Conservation (phyloP, 2,888 invertebrate species). For the Monoplex corrugatus region DNA sequence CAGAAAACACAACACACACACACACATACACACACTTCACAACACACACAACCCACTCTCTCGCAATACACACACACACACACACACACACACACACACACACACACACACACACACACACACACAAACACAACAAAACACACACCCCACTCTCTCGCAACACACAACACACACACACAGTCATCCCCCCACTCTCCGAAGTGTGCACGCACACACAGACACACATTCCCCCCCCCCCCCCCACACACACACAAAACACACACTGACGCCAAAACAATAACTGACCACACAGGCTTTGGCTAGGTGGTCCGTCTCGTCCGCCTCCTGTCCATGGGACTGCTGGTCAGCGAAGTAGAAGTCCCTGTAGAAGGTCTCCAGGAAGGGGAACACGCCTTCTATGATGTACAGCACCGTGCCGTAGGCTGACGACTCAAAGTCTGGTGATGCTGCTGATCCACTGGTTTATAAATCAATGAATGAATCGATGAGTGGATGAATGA, state of each 20-base stretch:
- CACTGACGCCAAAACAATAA: not conserved
- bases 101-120: not conserved
- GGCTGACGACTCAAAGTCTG: constrained; percentile 76
- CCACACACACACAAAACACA: not conserved
- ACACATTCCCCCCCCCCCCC: not conserved
- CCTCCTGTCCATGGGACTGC: constrained; percentile 72
- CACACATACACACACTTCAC: too few relatives aligned
- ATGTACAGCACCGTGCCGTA: constrained; percentile 79
- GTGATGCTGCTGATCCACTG: constrained; percentile 73
- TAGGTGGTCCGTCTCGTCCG: constrained; percentile 78
- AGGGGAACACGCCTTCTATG: constrained; percentile 79
- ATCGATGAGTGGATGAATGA: too few relatives aligned
- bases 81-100: too few relatives aligned
- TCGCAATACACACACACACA: too few relatives aligned
- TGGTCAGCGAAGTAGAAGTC: constrained; percentile 79
- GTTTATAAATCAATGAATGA: too few relatives aligned
- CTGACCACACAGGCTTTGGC: constrained; percentile 78
- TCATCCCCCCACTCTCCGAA: too few relatives aligned
- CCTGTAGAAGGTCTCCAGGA: constrained; percentile 79
- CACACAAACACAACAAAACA: not conserved
- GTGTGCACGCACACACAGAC: not conserved
- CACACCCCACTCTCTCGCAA: too few relatives aligned
- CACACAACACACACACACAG: too few relatives aligned
- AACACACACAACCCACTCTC: too few relatives aligned
- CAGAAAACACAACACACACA: too few relatives aligned